A percentile compares a stretch with the other conserved stretches of the same genome.
These are phyloP conservation scores for Belgica antarctica DNA, from an alignment of 2,888 invertebrate genomes.

Conservation along the genomic window DNA sequence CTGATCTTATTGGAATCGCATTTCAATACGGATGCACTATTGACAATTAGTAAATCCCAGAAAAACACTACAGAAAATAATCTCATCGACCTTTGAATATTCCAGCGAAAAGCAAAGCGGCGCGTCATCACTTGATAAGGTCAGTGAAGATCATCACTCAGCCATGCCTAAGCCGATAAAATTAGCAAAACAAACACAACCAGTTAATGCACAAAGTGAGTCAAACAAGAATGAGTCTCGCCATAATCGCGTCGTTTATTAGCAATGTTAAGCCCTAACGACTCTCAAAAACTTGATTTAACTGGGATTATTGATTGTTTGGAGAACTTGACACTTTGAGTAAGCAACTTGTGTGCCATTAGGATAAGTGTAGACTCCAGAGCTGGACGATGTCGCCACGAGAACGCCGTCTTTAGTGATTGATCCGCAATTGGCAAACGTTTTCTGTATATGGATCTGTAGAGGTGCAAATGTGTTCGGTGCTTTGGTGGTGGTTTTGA, in stretches of 20 bases:
- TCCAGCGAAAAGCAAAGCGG: background rate
- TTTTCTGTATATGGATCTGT: too few relatives aligned
- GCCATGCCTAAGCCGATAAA: background rate
- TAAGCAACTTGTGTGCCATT: slow-evolving; percentile 28
- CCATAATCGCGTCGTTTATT: too few relatives aligned
- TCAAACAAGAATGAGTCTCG: too few relatives aligned
- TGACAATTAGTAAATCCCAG: background rate
- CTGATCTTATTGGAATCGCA: background rate
- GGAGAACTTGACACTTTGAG: slow-evolving; percentile 23
- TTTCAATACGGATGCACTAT: slow-evolving; percentile 6
- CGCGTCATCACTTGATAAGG: background rate
- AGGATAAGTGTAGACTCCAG: slow-evolving; percentile 21
- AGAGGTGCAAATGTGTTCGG: background rate
- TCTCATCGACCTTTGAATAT: background rate
- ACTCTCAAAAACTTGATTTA: too few relatives aligned
- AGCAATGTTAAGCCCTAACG: too few relatives aligned
- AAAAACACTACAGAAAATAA: slow-evolving; percentile 2
- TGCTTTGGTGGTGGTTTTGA: background rate
- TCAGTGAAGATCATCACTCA: background rate
- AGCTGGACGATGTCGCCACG: background rate
- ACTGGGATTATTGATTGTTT: background rate
- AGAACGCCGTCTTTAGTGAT: background rate
- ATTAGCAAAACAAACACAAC: background rate
- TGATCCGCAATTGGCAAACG: background rate
- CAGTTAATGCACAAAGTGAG: background rate